phyloP scores from a whole-genome alignment of 2,797 vertebrate genomes.

The Margarornis squamiger region DNA sequence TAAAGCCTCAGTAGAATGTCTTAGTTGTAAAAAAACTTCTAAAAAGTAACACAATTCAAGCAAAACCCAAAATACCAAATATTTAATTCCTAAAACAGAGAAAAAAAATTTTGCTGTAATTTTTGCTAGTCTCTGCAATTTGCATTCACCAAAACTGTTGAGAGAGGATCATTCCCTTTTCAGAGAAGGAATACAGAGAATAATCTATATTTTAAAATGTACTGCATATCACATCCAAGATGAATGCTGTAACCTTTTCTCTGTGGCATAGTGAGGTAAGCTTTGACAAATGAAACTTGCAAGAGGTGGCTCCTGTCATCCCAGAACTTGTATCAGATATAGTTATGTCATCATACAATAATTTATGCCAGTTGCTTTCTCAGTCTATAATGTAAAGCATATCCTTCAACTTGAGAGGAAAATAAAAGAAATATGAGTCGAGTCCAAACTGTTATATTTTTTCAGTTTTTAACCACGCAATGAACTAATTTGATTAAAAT shows the following conservation, averaged over 20 bases:
- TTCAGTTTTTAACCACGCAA: neutral
- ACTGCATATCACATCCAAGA: neutral
- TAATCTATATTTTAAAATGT: neutral
- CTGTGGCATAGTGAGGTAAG: neutral
- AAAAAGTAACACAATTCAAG: neutral
- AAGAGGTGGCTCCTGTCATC: slow-evolving; percentile 43
- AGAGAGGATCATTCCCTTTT: neutral
- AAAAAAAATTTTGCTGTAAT: neutral
- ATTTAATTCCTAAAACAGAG: neutral
- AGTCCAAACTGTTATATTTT: neutral
- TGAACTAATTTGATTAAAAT: neutral
- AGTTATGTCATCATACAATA: neutral
- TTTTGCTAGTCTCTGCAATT: neutral
- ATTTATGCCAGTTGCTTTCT: slow-evolving; percentile 28
- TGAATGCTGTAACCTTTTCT: slow-evolving; percentile 62
- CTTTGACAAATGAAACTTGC: slow-evolving; percentile 50
- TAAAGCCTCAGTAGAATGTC: neutral
- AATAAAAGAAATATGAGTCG: neutral
- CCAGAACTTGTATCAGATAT: neutral
- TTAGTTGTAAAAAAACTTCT: neutral
- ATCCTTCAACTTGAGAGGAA: slow-evolving; percentile 16
- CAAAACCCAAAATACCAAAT: neutral
- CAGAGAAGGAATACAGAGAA: neutral
- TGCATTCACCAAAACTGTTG: neutral
- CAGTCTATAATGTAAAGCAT: neutral